phyloP scores from a whole-genome alignment of 53 echinoderm and acorn worm species.

The Paracentrotus lividus region DNA sequence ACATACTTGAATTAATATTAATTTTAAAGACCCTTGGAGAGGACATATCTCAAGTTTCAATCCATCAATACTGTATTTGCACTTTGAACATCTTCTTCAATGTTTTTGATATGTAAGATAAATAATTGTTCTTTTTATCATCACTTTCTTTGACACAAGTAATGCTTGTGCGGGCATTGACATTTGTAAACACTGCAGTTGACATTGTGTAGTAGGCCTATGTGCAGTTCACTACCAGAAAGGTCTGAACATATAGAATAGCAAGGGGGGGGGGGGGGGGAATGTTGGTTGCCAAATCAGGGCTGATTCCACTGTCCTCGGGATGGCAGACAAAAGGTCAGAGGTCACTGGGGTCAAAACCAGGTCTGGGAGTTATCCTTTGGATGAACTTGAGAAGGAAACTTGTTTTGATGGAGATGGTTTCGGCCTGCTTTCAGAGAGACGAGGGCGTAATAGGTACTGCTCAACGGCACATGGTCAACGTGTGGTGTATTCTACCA shows the following conservation, averaged over 20 bases:
- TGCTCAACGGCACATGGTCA: background rate
- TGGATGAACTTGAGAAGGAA: conserved; percentile 32
- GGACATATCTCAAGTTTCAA: no score
- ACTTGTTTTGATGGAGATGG: conserved; percentile 51
- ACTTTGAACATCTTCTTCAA: no score
- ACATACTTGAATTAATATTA: no score
- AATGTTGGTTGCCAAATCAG: conserved; percentile 25
- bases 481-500: no score
- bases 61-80: no score
- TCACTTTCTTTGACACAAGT: background rate
- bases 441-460: background rate
- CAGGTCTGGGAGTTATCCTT: conserved; percentile 51
- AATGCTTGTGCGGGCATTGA: background rate
- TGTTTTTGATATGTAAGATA: no score
- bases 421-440: background rate
- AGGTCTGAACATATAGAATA: background rate
- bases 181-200: background rate
- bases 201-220: background rate
- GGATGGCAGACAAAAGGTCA: conserved; percentile 56
- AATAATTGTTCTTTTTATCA: no score
- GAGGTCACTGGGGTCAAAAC: conserved; percentile 37
- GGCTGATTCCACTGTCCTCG: conserved; percentile 46
- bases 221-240: no score
- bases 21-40: no score
- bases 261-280: background rate